A percentile compares a stretch with the other conserved stretches of the same genome.
Conservation (phyloP, 2,797 vertebrate genomes). For the Rhinogobio ventralis region DNA sequence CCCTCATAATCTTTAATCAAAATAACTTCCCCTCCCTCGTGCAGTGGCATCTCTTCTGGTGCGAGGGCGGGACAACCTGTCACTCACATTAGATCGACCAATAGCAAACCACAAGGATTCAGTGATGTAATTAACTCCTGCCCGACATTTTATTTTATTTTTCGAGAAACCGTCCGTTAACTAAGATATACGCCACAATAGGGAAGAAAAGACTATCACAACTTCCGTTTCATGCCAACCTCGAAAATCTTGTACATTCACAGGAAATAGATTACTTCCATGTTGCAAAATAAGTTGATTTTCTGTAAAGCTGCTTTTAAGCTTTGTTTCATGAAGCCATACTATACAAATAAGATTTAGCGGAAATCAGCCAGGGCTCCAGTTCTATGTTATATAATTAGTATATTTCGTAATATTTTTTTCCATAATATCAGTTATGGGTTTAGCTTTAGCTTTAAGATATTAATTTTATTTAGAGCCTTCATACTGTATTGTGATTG, state of each 20-base stretch:
- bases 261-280: neutral
- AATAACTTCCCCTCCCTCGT: too few relatives aligned
- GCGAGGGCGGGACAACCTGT: too few relatives aligned
- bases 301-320: neutral
- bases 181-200: too few relatives aligned
- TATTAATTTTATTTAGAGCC: neutral
- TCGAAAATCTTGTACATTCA: neutral
- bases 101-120: too few relatives aligned
- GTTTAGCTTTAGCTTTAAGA: neutral
- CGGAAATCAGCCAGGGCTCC: neutral
- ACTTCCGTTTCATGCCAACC: too few relatives aligned
- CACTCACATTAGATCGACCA: too few relatives aligned
- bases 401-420: neutral
- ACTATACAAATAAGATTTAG: neutral
- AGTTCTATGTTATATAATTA: neutral
- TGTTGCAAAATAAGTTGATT: neutral
- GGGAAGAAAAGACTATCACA: too few relatives aligned
- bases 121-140: too few relatives aligned
- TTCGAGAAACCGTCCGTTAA: neutral
- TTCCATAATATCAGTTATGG: neutral
- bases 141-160: too few relatives aligned
- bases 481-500: neutral
- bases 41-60: too few relatives aligned
- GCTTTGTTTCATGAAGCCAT: neutral
- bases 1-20: too few relatives aligned